These are phyloP conservation scores for Arctopsyche grandis DNA, from an alignment of 1,140 invertebrate species.

Conservation along the genomic window DNA sequence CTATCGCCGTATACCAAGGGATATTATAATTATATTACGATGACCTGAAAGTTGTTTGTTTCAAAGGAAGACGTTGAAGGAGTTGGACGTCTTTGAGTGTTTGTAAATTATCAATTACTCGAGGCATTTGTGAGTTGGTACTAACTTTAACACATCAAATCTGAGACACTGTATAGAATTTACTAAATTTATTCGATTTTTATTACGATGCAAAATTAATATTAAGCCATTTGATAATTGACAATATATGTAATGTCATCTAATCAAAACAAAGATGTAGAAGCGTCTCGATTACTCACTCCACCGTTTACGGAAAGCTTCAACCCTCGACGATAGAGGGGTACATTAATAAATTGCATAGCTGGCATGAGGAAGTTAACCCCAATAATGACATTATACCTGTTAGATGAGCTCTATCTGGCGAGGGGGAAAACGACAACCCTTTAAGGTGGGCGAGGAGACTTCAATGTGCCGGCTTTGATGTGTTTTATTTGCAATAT, in stretches of 20 bases:
- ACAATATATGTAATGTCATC: too few relatives aligned
- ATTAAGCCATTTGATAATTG: too few relatives aligned
- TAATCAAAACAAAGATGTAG: too few relatives aligned
- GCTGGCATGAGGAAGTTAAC: constrained; percentile 45
- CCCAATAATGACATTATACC: constrained; percentile 54
- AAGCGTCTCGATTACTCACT: background rate
- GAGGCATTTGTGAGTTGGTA: constrained; percentile 1
- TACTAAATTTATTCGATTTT: too few relatives aligned
- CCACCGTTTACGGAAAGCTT: constrained; percentile 29
- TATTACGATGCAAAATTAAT: too few relatives aligned
- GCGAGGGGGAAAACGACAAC: constrained; percentile 41
- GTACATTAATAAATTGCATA: constrained; percentile 50
- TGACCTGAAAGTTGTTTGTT: constrained; percentile 49
- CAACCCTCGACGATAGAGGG: constrained; percentile 16
- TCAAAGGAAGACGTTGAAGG: constrained; percentile 30
- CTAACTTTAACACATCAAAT: too few relatives aligned
- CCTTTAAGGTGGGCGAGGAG: constrained; percentile 27
- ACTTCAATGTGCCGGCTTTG: constrained; percentile 43
- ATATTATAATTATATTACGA: constrained; percentile 46
- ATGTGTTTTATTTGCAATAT: constrained; percentile 55
- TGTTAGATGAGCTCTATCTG: constrained; percentile 51
- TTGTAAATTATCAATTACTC: constrained; percentile 35
- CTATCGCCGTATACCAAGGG: constrained; percentile 20
- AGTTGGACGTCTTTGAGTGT: constrained; percentile 24
- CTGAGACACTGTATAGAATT: too few relatives aligned